phyloP scores from a whole-genome alignment of 2,888 invertebrate genomes.

The Fragum fragum region DNA sequence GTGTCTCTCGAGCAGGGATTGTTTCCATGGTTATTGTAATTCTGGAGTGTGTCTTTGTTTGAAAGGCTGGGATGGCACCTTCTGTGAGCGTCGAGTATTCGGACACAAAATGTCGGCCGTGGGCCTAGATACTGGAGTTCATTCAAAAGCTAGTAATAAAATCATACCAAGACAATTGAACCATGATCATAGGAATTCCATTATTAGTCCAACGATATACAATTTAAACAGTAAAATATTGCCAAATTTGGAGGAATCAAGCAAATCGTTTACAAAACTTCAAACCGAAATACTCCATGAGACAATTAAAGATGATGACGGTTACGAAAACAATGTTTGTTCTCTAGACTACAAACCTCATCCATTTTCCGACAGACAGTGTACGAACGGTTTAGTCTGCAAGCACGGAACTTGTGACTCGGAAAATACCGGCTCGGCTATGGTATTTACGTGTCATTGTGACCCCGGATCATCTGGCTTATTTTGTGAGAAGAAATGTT shows the following conservation, averaged over 20 bases:
- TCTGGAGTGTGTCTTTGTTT: not conserved
- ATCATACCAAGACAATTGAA: not conserved
- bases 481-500: slow-evolving; percentile 57
- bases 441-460: slow-evolving; percentile 39
- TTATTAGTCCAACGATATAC: not conserved
- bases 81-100: slow-evolving; percentile 8
- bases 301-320: slow-evolving; percentile 5
- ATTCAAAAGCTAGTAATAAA: not conserved
- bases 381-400: slow-evolving; percentile 38
- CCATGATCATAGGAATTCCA: not conserved
- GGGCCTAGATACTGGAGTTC: not conserved
- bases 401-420: slow-evolving; percentile 24
- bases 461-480: slow-evolving; percentile 51
- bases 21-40: slow-evolving; percentile 23
- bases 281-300: not conserved
- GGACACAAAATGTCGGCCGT: not conserved
- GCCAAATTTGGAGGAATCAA: not conserved
- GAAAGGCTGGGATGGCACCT: not conserved
- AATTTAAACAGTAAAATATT: not conserved
- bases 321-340: slow-evolving; percentile 29
- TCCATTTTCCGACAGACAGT: slow-evolving; percentile 39
- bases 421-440: slow-evolving; percentile 1
- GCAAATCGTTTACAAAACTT: not conserved
- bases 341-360: slow-evolving; percentile 32
- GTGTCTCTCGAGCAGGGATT: slow-evolving; percentile 1